Conservation (phyloP, 2,888 invertebrate genomes). For the Cosmopolites sordidus region DNA sequence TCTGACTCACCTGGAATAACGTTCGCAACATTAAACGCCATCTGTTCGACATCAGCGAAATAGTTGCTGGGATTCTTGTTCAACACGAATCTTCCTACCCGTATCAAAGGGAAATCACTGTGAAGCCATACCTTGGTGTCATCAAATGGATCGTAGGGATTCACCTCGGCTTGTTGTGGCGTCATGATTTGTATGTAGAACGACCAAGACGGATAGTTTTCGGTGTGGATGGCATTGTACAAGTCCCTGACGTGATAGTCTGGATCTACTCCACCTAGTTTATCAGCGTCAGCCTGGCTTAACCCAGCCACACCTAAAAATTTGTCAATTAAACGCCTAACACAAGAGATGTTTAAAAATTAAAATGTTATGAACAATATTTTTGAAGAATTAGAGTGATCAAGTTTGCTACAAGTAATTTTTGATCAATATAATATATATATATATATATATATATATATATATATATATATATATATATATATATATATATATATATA, state of each 20-base stretch:
- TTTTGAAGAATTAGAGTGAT: too few relatives aligned
- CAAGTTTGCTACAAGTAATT: too few relatives aligned
- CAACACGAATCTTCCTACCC: slow-evolving; percentile 80
- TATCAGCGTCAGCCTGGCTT: slow-evolving; percentile 60
- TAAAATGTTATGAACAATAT: too few relatives aligned
- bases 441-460: too few relatives aligned
- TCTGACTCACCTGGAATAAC: slow-evolving; percentile 60
- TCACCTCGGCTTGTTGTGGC: slow-evolving; percentile 73
- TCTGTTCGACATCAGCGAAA: slow-evolving; percentile 90
- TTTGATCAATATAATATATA: too few relatives aligned
- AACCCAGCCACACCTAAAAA: slow-evolving; percentile 68
- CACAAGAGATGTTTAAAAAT: too few relatives aligned
- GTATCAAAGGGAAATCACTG: slow-evolving; percentile 78
- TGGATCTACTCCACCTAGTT: slow-evolving; percentile 72
- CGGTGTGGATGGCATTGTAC: slow-evolving; percentile 79
- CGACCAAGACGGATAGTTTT: slow-evolving; percentile 74
- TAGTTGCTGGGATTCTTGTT: slow-evolving; percentile 89
- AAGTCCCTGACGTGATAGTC: slow-evolving; percentile 87
- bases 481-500: too few relatives aligned
- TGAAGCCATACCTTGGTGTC: slow-evolving; percentile 92
- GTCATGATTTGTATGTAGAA: slow-evolving; percentile 86
- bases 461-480: too few relatives aligned
- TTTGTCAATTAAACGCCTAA: too few relatives aligned
- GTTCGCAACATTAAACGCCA: slow-evolving; percentile 85
- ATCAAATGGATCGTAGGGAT: slow-evolving; percentile 87